These are phyloP conservation scores for Furnarius figulus DNA, from an alignment of 2,113 vertebrate genomes.

Conservation along the genomic window DNA sequence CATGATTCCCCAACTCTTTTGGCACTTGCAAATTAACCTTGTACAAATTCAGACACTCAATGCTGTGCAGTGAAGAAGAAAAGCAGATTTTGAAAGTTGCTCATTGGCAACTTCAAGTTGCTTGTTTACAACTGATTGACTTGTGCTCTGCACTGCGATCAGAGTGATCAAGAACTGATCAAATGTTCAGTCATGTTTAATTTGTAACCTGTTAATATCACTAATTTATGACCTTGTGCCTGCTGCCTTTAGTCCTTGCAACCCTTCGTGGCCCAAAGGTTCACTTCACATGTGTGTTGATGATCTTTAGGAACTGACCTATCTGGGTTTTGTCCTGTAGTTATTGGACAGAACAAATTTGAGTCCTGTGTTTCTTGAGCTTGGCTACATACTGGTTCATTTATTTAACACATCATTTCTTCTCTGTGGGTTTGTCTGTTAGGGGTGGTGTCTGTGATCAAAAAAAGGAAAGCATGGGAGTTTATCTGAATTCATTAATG, in stretches of 20 bases:
- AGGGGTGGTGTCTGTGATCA: neutral
- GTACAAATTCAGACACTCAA: accelerated
- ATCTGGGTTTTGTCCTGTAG: neutral
- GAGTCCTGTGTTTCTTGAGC: neutral
- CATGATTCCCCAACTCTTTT: neutral
- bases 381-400: accelerated
- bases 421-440: neutral
- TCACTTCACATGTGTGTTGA: neutral
- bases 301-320: neutral
- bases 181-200: neutral
- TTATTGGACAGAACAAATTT: neutral
- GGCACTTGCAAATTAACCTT: neutral
- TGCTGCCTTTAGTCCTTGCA: neutral
- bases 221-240: neutral
- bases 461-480: accelerated
- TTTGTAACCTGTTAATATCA: neutral
- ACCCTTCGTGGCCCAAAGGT: neutral
- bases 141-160: neutral
- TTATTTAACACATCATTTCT: neutral
- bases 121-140: neutral
- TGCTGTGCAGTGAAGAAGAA: neutral
- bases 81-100: neutral
- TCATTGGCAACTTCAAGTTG: neutral
- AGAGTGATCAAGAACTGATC: neutral
- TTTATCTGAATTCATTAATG: neutral